A percentile compares a stretch with the other conserved stretches of the same genome.
These are phyloP conservation scores for Camelus bactrianus DNA, from an alignment of 2,113 vertebrate species.

Conservation along the genomic window DNA sequence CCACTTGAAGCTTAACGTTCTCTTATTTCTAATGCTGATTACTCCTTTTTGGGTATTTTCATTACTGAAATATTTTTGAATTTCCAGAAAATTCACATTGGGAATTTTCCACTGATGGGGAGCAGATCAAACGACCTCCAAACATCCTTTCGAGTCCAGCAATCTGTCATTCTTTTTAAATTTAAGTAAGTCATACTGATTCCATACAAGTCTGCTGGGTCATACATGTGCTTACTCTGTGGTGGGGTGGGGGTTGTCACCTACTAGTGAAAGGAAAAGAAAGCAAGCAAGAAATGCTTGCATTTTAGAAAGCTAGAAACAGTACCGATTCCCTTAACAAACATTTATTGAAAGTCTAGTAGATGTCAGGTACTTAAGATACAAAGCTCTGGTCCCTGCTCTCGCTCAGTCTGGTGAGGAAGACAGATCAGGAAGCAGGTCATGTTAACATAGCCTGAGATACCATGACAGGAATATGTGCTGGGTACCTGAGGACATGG, in stretches of 20 bases:
- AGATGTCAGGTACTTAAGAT: background rate
- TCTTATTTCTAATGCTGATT: slow-evolving; percentile 36
- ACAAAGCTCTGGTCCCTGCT: background rate
- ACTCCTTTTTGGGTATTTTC: slow-evolving; percentile 1
- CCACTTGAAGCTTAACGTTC: background rate
- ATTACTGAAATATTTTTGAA: slow-evolving; percentile 7
- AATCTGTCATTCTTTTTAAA: background rate
- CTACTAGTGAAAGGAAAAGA: background rate
- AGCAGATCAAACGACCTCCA: background rate
- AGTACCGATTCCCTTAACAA: background rate
- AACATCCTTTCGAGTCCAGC: background rate
- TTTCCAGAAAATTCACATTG: slow-evolving; percentile 11
- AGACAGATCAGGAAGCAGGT: background rate
- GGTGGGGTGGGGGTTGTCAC: background rate
- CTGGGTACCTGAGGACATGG: background rate
- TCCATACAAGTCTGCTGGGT: background rate
- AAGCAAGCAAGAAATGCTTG: background rate
- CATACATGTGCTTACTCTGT: background rate
- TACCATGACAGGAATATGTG: background rate
- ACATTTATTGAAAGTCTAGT: background rate
- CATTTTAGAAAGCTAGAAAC: background rate
- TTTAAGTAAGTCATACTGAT: background rate
- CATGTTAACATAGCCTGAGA: background rate
- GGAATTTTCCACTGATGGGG: background rate
- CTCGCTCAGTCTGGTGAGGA: background rate